These are phyloP conservation scores for Adelphocoris suturalis DNA, from an alignment of 2,888 invertebrate genomes.

Conservation along the genomic window DNA sequence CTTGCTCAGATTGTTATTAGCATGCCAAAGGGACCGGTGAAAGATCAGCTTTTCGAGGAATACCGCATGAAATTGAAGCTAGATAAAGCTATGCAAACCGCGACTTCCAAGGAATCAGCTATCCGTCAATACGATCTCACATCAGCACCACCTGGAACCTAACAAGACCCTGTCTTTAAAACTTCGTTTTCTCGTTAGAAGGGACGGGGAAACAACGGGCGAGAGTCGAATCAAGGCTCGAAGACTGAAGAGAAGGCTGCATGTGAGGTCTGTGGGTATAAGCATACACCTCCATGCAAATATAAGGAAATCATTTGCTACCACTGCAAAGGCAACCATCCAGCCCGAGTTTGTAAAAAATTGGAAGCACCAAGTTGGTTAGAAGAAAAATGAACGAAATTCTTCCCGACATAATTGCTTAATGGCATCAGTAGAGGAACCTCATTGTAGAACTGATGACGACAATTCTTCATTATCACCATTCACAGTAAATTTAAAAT, in stretches of 20 bases:
- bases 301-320: too few relatives aligned
- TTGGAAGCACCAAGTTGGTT: too few relatives aligned
- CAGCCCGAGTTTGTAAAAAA: too few relatives aligned
- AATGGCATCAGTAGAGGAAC: too few relatives aligned
- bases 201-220: neutral
- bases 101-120: neutral
- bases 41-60: slow-evolving; percentile 1
- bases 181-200: neutral
- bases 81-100: neutral
- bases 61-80: neutral
- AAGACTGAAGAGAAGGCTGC: neutral
- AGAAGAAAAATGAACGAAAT: too few relatives aligned
- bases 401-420: too few relatives aligned
- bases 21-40: neutral
- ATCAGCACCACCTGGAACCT: neutral
- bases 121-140: neutral
- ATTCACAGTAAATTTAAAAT: too few relatives aligned
- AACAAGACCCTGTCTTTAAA: neutral
- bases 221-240: neutral
- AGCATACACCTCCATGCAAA: too few relatives aligned
- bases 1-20: neutral
- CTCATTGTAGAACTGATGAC: too few relatives aligned
- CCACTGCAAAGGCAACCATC: too few relatives aligned
- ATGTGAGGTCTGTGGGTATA: neutral
- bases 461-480: too few relatives aligned